A percentile compares a stretch with the other conserved stretches of the same genome.
Conservation (phyloP, 2,113 vertebrate genomes). For the Mirounga angustirostris region DNA sequence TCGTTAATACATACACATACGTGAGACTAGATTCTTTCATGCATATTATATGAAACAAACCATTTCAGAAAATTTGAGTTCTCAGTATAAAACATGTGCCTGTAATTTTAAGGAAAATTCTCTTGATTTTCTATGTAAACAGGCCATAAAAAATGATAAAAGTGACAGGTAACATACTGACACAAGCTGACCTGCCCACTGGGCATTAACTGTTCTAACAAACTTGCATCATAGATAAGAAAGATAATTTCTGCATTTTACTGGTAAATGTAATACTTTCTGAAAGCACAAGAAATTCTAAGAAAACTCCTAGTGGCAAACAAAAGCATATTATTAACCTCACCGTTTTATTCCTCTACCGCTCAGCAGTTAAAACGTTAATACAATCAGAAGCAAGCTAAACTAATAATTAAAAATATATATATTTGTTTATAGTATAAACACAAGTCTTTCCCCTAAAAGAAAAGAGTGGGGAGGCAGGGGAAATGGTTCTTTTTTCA, state of each 20-base stretch:
- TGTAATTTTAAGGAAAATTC: neutral
- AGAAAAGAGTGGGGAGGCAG: neutral
- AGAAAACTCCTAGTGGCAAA: neutral
- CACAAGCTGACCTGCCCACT: neutral
- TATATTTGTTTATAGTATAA: neutral
- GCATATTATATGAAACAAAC: neutral
- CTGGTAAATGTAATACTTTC: neutral
- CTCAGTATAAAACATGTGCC: neutral
- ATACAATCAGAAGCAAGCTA: neutral
- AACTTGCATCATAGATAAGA: constrained; percentile 4
- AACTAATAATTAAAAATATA: neutral
- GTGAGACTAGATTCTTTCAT: neutral
- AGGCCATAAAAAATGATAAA: constrained; percentile 22
- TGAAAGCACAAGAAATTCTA: constrained; percentile 27
- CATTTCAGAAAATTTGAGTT: constrained; percentile 31
- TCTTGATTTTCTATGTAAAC: constrained; percentile 7
- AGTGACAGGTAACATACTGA: neutral
- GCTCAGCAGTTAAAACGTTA: constrained; percentile 8
- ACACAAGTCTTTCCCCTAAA: constrained; percentile 20
- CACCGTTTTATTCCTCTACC: neutral
- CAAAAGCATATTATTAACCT: neutral
- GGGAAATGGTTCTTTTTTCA: neutral
- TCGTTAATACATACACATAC: neutral
- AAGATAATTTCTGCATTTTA: constrained; percentile 53
- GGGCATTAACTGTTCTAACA: neutral